Evolutionary conservation across 2,113 vertebrate genomes (phyloP).

Genomic region (Parus major): DNA sequence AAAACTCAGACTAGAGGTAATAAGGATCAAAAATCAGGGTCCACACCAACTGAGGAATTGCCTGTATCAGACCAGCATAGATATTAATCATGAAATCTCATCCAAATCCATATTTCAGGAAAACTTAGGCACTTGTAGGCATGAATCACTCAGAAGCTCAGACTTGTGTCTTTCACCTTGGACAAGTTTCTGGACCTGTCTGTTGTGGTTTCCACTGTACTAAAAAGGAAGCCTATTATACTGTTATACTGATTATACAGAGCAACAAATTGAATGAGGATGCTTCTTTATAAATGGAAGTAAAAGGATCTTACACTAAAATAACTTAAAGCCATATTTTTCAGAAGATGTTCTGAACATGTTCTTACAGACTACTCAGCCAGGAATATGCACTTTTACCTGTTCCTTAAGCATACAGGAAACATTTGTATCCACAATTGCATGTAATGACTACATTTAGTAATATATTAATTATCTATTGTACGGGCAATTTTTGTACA

Average conservation of each 20-base stretch:
- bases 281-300: neutral
- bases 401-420: neutral
- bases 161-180: neutral
- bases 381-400: neutral
- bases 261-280: neutral
- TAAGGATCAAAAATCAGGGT: neutral
- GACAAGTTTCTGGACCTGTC: neutral
- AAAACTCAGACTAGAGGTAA: neutral
- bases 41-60: neutral
- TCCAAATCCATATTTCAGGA: neutral
- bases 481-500: neutral
- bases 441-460: neutral
- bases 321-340: neutral
- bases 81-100: neutral
- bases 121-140: neutral
- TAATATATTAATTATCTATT: neutral
- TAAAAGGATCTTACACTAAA: neutral
- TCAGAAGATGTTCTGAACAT: neutral
- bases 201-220: neutral
- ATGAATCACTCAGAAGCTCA: neutral
- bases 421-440: neutral
- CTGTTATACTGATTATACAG: neutral
- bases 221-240: neutral
- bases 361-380: neutral
- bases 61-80: neutral